Evolutionary conservation across 2,113 vertebrate species (phyloP), one percentile per base, ranked within the genome.

Genomic region (Myotis lucifugus): DNA sequence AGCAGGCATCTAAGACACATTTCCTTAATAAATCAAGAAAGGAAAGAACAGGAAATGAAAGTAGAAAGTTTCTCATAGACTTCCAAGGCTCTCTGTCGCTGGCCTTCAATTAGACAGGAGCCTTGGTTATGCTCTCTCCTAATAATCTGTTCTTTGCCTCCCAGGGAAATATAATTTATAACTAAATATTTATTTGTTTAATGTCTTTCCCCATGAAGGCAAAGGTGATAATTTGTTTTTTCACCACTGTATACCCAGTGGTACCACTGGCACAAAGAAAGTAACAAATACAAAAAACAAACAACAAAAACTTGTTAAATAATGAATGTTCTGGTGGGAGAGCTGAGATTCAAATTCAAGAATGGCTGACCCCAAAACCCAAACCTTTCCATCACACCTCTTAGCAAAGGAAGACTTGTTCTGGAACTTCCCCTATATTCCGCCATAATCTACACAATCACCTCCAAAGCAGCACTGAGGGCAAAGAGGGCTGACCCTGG

Each of bases 111-210:
- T 64, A 84, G 34, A 88, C 59, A 32, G 59, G 32, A n/a, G 10
- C 6, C 42, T 59, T 92, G n/a, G 50, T 67, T 81, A 89, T 19
- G 12, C 8, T 37, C 40, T 93, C 79, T 83, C 82, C 34, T 77
- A 91, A 95, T 78, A 88, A 87, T 19, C 74, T 78, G 42, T 66
- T 90, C 48, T 93, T 86, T 94, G 79, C 50, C 77, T 90, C 42
- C 56, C 29, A 61, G 90, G 40, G 72, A 93, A 32, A 69, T 81
- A 86, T 12, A 90, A 69, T 78, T 86, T 64, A 23, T 54, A 46
- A 85, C 90, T 88, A 87, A 54, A 29, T 76, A 73, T 81, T 79
- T 85, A 54, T 72, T 79, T 72, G 23, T 66, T 93, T 91, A 79
- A 25, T 91, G 19, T 76, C 54, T 78, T 88, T 90, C 74, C 89